A percentile compares a stretch with the other conserved stretches of the same genome.
phyloP scores from a whole-genome alignment of 1,140 invertebrate species.

The Paracyclopina nana region DNA sequence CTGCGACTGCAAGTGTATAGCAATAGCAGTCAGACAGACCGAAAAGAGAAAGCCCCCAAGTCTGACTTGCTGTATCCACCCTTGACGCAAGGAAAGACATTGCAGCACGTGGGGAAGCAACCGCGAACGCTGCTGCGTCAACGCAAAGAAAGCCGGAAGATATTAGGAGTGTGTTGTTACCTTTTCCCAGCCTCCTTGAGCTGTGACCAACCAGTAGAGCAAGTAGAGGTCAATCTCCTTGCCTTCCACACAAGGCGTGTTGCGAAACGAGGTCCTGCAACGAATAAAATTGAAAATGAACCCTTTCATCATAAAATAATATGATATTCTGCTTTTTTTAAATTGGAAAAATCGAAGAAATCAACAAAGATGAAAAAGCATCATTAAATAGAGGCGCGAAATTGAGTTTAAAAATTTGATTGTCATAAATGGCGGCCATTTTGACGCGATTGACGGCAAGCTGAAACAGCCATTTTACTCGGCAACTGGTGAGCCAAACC shows the following conservation, averaged over 20 bases:
- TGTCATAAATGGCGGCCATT: neutral
- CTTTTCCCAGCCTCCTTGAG: constrained; percentile 74
- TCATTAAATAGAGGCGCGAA: neutral
- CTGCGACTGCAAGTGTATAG: too few relatives aligned
- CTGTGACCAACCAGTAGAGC: constrained; percentile 70
- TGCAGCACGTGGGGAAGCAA: too few relatives aligned
- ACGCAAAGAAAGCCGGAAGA: too few relatives aligned
- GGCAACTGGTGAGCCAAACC: too few relatives aligned
- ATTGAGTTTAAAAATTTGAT: neutral
- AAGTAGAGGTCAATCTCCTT: constrained; percentile 73
- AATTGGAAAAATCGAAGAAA: neutral
- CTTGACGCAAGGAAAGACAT: too few relatives aligned
- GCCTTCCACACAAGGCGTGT: constrained; percentile 58
- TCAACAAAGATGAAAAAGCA: neutral
- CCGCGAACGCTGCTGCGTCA: too few relatives aligned
- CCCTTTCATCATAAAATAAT: neutral
- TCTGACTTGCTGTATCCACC: too few relatives aligned
- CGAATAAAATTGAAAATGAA: constrained; percentile 15
- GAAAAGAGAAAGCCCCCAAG: too few relatives aligned
- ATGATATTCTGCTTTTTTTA: neutral
- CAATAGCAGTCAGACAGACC: too few relatives aligned
- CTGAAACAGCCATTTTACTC: too few relatives aligned
- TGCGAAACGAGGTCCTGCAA: constrained; percentile 49
- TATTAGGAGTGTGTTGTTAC: too few relatives aligned
- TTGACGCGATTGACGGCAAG: neutral